Conservation (phyloP, 2,888 invertebrate species). For the Leucania comma region DNA sequence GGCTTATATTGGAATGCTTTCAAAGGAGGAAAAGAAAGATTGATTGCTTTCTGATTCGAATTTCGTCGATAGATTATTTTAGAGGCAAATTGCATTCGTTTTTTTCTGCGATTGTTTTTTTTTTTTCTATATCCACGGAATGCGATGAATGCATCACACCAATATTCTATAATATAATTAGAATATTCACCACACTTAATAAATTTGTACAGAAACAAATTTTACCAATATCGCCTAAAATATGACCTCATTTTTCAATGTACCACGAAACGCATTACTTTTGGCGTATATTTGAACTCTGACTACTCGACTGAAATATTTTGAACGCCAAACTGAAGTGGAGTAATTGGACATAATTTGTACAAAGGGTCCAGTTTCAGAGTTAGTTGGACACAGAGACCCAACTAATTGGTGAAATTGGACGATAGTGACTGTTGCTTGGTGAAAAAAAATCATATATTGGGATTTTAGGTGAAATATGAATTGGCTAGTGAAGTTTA, state of each 20-base stretch:
- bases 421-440: constrained; percentile 12
- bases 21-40: constrained; percentile 44
- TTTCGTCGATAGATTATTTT: constrained; percentile 19
- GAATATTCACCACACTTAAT: not conserved
- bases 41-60: constrained; percentile 31
- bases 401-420: constrained; percentile 47
- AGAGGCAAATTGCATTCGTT: not conserved
- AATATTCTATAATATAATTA: too few relatives aligned
- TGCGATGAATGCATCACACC: too few relatives aligned
- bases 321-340: constrained; percentile 42
- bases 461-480: not conserved
- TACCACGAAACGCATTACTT: constrained; percentile 18
- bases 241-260: constrained; percentile 21
- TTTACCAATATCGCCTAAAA: not conserved
- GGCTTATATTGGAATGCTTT: constrained; percentile 48
- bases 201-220: not conserved
- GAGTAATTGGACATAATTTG: constrained; percentile 61
- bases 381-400: constrained; percentile 31
- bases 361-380: constrained; percentile 42
- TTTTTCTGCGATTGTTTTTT: not conserved
- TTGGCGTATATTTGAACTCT: constrained; percentile 16
- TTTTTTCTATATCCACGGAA: not conserved
- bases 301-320: constrained; percentile 39
- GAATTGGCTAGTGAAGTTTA: not conserved
- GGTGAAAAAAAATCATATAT: constrained; percentile 14